Evolutionary conservation across 2,888 invertebrate genomes (phyloP).

Genomic region (Branchipolynoe longqiensis): DNA sequence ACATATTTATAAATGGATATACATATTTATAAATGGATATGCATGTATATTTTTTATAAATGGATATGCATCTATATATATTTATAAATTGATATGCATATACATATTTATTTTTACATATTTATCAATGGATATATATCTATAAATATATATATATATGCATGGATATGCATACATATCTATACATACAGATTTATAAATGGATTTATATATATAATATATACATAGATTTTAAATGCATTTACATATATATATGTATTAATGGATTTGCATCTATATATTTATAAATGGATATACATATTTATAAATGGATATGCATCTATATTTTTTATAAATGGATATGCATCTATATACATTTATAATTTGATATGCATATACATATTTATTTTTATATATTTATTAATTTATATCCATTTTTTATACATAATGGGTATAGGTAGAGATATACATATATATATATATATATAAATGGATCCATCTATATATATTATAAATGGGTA

Average conservation of each 20-base stretch:
- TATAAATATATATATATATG: background rate
- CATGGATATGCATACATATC: background rate
- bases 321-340: background rate
- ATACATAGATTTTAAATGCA: too few species aligned
- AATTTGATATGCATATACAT: background rate
- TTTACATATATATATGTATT: background rate
- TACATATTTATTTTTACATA: background rate
- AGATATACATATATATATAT: too few species aligned
- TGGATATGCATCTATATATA: background rate
- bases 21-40: background rate
- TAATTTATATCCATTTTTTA: background rate
- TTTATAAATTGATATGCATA: background rate
- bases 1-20: background rate
- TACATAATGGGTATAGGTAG: too few species aligned
- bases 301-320: background rate
- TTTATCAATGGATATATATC: background rate
- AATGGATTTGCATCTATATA: background rate
- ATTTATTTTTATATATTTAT: background rate
- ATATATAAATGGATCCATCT: too few species aligned
- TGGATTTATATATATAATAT: too few species aligned
- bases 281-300: too few species aligned
- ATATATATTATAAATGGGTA: too few species aligned
- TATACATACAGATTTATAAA: background rate
- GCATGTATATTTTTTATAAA: background rate
- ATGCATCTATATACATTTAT: background rate